A percentile compares a stretch with the other conserved stretches of the same genome.
These are phyloP conservation scores for Epizoanthus rinbou DNA, from an alignment of 92 coral and sea anemone species.

Conservation along the genomic window DNA sequence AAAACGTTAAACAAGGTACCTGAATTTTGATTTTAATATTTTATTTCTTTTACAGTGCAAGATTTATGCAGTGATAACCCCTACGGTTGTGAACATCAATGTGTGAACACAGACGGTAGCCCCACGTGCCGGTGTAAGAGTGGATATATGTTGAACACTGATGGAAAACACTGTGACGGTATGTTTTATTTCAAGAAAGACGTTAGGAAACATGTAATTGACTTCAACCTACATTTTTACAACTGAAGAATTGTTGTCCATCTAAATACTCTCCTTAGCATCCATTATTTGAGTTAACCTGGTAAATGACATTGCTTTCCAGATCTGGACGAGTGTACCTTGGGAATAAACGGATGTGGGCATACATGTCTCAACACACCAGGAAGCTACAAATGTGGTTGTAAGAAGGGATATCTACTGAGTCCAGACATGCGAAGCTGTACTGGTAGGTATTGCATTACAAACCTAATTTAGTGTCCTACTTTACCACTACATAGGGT, in stretches of 20 bases:
- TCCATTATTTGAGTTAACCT: neutral
- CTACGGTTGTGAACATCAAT: slow-evolving; percentile 81
- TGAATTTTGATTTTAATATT: neutral
- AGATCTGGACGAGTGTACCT: slow-evolving; percentile 89
- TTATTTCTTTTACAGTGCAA: slow-evolving; percentile 49
- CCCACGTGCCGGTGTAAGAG: slow-evolving; percentile 75
- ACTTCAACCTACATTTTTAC: neutral
- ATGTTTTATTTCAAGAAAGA: slow-evolving; percentile 38
- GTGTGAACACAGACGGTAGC: slow-evolving; percentile 65
- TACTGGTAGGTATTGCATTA: slow-evolving; percentile 56
- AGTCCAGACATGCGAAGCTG: slow-evolving; percentile 70
- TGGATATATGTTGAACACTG: slow-evolving; percentile 84
- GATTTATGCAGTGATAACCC: slow-evolving; percentile 66
- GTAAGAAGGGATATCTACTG: slow-evolving; percentile 75
- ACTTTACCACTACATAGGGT: too few species aligned
- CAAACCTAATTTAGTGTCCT: too few species aligned
- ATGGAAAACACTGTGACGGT: slow-evolving; percentile 94
- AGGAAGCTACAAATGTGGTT: slow-evolving; percentile 85
- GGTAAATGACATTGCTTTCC: neutral
- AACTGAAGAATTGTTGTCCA: too few species aligned
- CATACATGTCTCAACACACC: slow-evolving; percentile 83
- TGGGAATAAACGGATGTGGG: slow-evolving; percentile 80
- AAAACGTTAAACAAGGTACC: neutral
- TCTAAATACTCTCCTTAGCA: too few species aligned
- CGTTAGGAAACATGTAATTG: neutral